Percentiles rank a stretch among this genome's conserved stretches.
Conservation (phyloP, 2,888 invertebrate genomes). For the Drosophila melanosoma region DNA sequence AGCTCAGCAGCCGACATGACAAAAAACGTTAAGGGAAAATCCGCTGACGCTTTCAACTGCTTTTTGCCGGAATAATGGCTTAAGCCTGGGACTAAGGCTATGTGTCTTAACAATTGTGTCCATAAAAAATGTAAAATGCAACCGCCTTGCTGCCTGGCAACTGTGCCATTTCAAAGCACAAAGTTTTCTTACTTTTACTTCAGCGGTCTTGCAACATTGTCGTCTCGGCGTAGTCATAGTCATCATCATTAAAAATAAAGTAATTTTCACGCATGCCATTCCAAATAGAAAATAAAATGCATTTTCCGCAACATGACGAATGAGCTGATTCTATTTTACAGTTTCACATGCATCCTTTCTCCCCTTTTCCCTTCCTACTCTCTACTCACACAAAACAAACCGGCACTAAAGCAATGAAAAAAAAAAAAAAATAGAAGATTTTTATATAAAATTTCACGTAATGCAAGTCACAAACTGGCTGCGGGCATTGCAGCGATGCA, state of each 20-base stretch:
- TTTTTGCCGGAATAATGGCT: conserved; percentile 44
- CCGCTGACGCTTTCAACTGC: conserved; percentile 54
- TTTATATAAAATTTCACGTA: conserved; percentile 39
- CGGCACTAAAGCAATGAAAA: background rate
- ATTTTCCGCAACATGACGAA: conserved; percentile 81
- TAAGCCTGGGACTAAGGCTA: conserved; percentile 41
- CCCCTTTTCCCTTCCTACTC: too few species aligned
- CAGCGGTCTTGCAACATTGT: conserved; percentile 25
- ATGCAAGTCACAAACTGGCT: conserved; percentile 51
- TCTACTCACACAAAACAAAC: background rate
- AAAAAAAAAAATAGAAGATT: conserved; percentile 23
- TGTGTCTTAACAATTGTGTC: conserved; percentile 57
- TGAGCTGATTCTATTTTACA: conserved; percentile 80
- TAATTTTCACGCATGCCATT: conserved; percentile 78
- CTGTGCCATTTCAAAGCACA: conserved; percentile 59
- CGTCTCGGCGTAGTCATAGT: conserved; percentile 15
- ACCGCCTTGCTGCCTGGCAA: conserved; percentile 17
- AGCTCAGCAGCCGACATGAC: conserved; percentile 2
- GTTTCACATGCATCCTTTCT: conserved; percentile 43
- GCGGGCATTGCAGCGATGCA: conserved; percentile 14
- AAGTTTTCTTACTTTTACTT: conserved; percentile 18
- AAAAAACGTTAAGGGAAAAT: conserved; percentile 17
- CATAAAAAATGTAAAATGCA: conserved; percentile 53
- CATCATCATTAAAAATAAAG: conserved; percentile 79
- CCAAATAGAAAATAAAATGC: conserved; percentile 75